Conservation (phyloP, 2,888 invertebrate species). For the Pachymerium ferrugineum region DNA sequence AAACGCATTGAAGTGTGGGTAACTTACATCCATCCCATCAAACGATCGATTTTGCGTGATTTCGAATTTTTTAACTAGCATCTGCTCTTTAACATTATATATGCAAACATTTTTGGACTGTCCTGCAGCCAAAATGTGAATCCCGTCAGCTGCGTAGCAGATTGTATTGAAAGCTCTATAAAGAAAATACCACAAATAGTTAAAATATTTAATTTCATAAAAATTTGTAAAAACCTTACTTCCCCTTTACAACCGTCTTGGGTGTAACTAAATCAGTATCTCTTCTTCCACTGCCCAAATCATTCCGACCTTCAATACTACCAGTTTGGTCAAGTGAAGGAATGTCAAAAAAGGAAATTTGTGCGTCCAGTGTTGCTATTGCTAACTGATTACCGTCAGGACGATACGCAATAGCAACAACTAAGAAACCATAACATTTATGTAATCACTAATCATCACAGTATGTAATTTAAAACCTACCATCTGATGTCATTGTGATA, state of each 20-base stretch:
- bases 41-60: conserved; percentile 91
- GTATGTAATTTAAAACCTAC: conserved; percentile 40
- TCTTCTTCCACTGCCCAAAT: conserved; percentile 76
- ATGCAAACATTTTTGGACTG: conserved; percentile 91
- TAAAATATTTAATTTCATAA: not conserved
- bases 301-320: conserved; percentile 80
- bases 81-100: conserved; percentile 74
- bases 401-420: conserved; percentile 73
- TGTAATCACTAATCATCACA: not conserved
- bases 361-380: conserved; percentile 82
- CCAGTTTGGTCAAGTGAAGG: conserved; percentile 57
- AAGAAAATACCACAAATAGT: not conserved
- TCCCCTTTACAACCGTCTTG: conserved; percentile 72
- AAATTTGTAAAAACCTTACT: conserved; percentile 57
- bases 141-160: conserved; percentile 91
- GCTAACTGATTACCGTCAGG: conserved; percentile 91
- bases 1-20: too few relatives aligned
- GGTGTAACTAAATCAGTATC: conserved; percentile 82
- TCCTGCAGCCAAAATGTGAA: conserved; percentile 83
- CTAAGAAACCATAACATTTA: conserved; percentile 47
- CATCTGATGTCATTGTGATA: conserved; percentile 68
- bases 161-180: conserved; percentile 80
- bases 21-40: conserved; percentile 84
- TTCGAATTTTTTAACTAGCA: conserved; percentile 85
- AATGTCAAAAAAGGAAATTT: conserved; percentile 72